Evolutionary conservation across 2,113 vertebrate genomes (phyloP), one percentile per base, ranked within the genome.

Genomic region (Amblyopsis rosae): DNA sequence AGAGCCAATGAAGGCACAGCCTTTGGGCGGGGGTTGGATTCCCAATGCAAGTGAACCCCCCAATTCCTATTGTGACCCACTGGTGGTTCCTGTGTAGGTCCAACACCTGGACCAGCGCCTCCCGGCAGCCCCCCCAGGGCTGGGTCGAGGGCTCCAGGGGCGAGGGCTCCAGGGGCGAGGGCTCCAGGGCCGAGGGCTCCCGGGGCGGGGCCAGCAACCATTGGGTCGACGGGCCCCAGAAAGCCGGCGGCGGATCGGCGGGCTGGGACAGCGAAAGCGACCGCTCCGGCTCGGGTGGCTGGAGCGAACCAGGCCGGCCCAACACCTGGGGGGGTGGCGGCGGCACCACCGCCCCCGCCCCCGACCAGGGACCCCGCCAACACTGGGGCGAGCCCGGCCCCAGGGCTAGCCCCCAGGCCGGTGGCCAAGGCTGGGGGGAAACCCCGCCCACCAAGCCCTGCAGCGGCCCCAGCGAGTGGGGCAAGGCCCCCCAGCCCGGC

Each of bases 201-300:
- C 91, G 86, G 93, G 53, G 70, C 66, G 83, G 79, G 19, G 16
- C 72, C 45, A 85, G 82, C 64, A 96, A 93, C 91, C 95, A 98
- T 73, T 99, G 96, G 96, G 94, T 91, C 1, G 96, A 98, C 65
- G 35, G 35, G 0, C 69, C 93, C 50, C 94, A 94, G 77, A 98
- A 96, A 75, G 89, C 70, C 26, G 69, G 94, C 6, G 92, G 93
- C 6, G 92, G 93, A 75, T 95, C 96, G 0, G 94, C 89, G 81
- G 91, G 94, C 46, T 94, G 93, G 92, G 92, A 93, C 19, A 96
- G 94, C 4, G 95, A 97, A 91, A 94, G 95, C 1, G 96, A 98
- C 85, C 93, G 95, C 56, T 98, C 97, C 0, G 92, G 93, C 35
- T 95, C 96, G 57, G 95, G 95, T 69, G 98, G 88, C 78, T 91